Evolutionary conservation across 2,113 vertebrate genomes (phyloP).

Genomic region (Atherinomorus stipes): DNA sequence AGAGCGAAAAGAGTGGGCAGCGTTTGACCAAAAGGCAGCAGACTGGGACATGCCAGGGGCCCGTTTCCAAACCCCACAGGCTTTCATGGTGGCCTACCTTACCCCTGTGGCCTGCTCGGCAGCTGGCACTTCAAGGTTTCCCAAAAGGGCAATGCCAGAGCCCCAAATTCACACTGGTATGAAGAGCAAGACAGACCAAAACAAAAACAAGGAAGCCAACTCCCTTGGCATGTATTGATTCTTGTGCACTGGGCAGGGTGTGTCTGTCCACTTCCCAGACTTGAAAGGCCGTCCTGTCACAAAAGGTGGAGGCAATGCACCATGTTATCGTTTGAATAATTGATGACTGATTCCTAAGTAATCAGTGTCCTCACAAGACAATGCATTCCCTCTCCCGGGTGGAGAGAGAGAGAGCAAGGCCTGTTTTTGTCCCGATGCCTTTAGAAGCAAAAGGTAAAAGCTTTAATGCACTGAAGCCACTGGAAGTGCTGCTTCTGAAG

Average conservation of each 20-base stretch:
- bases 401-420: slow-evolving; percentile 71
- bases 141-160: slow-evolving; percentile 59
- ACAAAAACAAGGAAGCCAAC: slow-evolving; percentile 63
- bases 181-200: slow-evolving; percentile 53
- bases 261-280: slow-evolving; percentile 76
- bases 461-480: slow-evolving; percentile 84
- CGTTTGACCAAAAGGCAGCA: slow-evolving; percentile 63
- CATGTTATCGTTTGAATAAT: slow-evolving; percentile 80
- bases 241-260: slow-evolving; percentile 66
- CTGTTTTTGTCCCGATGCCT: slow-evolving; percentile 81
- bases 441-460: slow-evolving; percentile 83
- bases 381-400: slow-evolving; percentile 78
- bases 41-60: slow-evolving; percentile 66
- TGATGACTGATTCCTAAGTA: slow-evolving; percentile 82
- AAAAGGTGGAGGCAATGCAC: slow-evolving; percentile 80
- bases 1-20: slow-evolving; percentile 40
- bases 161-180: slow-evolving; percentile 59
- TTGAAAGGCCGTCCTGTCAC: slow-evolving; percentile 80
- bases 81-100: slow-evolving; percentile 75
- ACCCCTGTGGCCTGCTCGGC: slow-evolving; percentile 65
- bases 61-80: slow-evolving; percentile 64
- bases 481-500: slow-evolving; percentile 81
- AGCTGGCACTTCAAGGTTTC: slow-evolving; percentile 78
- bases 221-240: slow-evolving; percentile 73
- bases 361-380: slow-evolving; percentile 83